A percentile compares a stretch with the other conserved stretches of the same genome.
These are phyloP conservation scores for Dexiosoma caninum DNA, from an alignment of 2,888 invertebrate species.

Conservation along the genomic window DNA sequence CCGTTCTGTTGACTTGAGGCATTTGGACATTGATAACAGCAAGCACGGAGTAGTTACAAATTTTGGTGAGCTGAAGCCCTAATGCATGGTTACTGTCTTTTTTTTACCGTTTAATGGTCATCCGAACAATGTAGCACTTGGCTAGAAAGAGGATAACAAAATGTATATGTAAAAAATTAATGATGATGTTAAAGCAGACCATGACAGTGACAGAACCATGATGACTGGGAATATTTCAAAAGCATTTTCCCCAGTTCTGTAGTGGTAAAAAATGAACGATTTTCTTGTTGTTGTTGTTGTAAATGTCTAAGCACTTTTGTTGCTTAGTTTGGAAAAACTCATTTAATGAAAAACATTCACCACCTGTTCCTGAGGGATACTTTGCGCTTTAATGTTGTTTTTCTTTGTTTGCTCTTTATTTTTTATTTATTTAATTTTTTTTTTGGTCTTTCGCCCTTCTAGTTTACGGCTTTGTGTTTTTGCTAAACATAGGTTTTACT, in stretches of 20 bases:
- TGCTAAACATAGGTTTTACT: too few relatives aligned
- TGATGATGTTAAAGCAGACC: conserved; percentile 15
- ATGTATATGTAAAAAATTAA: neutral
- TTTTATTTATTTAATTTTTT: too few relatives aligned
- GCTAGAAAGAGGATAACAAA: neutral
- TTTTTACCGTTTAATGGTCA: neutral
- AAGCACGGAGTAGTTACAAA: neutral
- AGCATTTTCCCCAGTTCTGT: neutral
- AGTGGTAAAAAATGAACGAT: neutral
- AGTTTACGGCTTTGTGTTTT: too few relatives aligned
- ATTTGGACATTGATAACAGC: conserved; percentile 47
- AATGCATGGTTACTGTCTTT: neutral
- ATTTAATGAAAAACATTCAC: neutral
- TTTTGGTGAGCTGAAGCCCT: neutral
- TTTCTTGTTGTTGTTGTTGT: neutral
- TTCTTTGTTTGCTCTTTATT: neutral
- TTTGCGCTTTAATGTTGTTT: neutral
- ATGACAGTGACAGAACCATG: neutral
- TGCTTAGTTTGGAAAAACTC: neutral
- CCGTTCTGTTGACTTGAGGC: neutral
- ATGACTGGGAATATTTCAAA: conserved; percentile 18
- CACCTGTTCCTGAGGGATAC: neutral
- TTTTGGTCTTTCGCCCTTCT: too few relatives aligned
- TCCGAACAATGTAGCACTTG: neutral
- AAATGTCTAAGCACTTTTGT: neutral